phyloP scores from a whole-genome alignment of 2,888 invertebrate species.

The Argyresthia goedartella region DNA sequence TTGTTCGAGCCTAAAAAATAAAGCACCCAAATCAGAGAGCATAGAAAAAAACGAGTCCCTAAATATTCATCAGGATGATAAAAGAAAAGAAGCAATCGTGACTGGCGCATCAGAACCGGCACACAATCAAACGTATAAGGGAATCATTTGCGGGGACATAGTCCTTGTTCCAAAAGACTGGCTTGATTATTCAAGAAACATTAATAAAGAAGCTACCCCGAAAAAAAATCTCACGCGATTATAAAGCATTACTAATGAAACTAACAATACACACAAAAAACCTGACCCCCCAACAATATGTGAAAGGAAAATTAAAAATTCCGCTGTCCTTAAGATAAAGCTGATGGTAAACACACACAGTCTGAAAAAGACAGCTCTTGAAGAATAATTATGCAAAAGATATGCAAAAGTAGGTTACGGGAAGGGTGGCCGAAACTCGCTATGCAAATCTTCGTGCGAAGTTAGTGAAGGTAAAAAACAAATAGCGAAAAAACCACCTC shows the following conservation, averaged over 20 bases:
- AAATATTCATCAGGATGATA: conserved; percentile 43
- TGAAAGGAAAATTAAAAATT: conserved; percentile 53
- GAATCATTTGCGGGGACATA: conserved; percentile 55
- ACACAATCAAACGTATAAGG: conserved; percentile 61
- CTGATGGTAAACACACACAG: conserved; percentile 52
- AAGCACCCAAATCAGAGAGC: conserved; percentile 36
- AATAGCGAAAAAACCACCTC: conserved; percentile 57
- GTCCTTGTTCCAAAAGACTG: conserved; percentile 43
- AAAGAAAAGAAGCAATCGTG: conserved; percentile 50
- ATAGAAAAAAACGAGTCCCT: conserved; percentile 35
- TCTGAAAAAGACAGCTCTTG: conserved; percentile 42
- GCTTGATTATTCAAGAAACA: conserved; percentile 53
- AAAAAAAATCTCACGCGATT: conserved; percentile 46
- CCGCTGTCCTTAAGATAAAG: conserved; percentile 59
- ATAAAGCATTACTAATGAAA: conserved; percentile 52
- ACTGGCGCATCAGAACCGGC: conserved; percentile 61
- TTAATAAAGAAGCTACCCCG: conserved; percentile 17
- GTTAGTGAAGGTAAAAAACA: conserved; percentile 53
- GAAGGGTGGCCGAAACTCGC: conserved; percentile 50
- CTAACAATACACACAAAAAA: conserved; percentile 47
- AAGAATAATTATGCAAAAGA: conserved; percentile 56
- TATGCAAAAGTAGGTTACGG: conserved; percentile 29
- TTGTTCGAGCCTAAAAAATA: conserved; percentile 40
- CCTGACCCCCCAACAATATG: conserved; percentile 49
- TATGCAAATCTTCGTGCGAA: conserved; percentile 69